Evolutionary conservation across 2,888 invertebrate species (phyloP), one percentile per base, ranked within the genome.

Genomic region (Drosophila lutescens): DNA sequence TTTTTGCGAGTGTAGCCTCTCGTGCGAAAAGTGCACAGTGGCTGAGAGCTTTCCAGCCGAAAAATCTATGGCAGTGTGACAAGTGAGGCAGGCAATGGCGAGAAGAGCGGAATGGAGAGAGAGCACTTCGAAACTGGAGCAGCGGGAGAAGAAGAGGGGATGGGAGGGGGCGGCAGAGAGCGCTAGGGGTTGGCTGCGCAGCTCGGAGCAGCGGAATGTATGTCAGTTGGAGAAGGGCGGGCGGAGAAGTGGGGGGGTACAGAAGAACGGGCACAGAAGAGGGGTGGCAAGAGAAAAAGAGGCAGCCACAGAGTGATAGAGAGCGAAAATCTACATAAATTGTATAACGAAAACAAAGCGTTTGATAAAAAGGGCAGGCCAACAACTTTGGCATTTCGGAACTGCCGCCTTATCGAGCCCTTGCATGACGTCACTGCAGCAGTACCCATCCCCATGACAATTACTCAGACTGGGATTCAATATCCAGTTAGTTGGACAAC

Each of bases 61-160:
- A 55, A 57, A 82, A 90, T 89, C 80, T 90, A 79, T 88, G 89
- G 90, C 89, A 89, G 81, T 89, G 90, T 90, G 80, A 85, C 90
- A 89, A 89, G 79, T 84, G 79, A 80, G 80, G 85, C 77, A 79
- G 85, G 71, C 79, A 73, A 76, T 72, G 76, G 63, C 53, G 30
- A 8, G 44, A 26, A 55, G 65, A 15, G 38, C 9, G 36, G 20
- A 3, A 26, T 47, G 62, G 60, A 72, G 78, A 69, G 82, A 77
- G 86, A 82, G 72, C 59, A 70, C 75, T 84, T 84, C 81, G 85
- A 86, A 83, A 86, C 63, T 86, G 87, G 83, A 83, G 87, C 83
- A 80, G 62, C 26, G 36, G 55, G 34, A n/a, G n/a, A 38, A n/a
- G 23, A 23, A 32, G 30, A 32, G 58, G 32, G 38, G 59, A 47